Evolutionary conservation across 2,888 invertebrate species (phyloP).

Genomic region (Ethmia dodecea): DNA sequence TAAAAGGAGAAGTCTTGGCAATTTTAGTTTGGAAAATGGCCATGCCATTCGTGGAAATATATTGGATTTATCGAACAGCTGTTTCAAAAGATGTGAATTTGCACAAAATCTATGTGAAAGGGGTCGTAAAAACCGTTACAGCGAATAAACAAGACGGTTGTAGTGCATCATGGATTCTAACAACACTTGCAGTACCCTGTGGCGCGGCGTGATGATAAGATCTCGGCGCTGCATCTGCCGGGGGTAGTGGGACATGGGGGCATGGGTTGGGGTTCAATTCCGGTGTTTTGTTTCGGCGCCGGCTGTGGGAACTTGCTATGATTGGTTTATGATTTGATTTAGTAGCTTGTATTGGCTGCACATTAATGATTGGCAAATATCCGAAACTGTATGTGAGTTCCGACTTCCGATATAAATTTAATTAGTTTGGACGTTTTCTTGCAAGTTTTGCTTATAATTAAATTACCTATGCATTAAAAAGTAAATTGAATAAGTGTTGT

Average conservation of each 20-base stretch:
- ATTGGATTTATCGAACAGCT: constrained; percentile 7
- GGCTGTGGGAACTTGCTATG: constrained; percentile 59
- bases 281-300: constrained; percentile 55
- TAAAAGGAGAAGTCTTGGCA: no score
- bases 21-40: no score
- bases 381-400: no score
- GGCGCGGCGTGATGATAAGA: constrained; percentile 55
- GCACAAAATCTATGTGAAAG: constrained; percentile 23
- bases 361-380: no score
- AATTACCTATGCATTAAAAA: background rate
- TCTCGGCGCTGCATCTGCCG: constrained; percentile 70
- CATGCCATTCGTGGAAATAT: no score
- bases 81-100: constrained; percentile 4
- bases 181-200: constrained; percentile 62
- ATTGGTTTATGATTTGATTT: constrained; percentile 67
- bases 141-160: constrained; percentile 52
- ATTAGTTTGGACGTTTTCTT: no score
- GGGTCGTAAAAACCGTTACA: constrained; percentile 63
- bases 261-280: constrained; percentile 58
- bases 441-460: no score
- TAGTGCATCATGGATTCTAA: constrained; percentile 50
- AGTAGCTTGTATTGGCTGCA: constrained; percentile 18
- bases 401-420: no score
- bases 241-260: constrained; percentile 32
- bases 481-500: constrained; percentile 24